Percentiles rank a stretch among this genome's conserved stretches.
Conservation (phyloP, 1,140 invertebrate species). For the Apis dorsata region DNA sequence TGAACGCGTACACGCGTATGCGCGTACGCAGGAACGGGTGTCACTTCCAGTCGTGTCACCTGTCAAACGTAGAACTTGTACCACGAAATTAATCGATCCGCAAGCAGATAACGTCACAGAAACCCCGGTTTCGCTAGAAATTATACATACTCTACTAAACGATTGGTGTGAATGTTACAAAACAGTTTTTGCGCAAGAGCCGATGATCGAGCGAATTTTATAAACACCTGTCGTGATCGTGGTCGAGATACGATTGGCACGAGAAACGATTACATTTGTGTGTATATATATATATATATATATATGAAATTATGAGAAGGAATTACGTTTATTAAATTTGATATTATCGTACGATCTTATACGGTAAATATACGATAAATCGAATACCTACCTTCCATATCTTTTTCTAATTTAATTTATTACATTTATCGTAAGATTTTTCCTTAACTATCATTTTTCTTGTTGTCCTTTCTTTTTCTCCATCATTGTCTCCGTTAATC, state of each 20-base stretch:
- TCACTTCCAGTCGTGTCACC: conserved; percentile 49
- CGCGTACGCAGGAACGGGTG: conserved; percentile 25
- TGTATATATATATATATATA: too few relatives aligned
- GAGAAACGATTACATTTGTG: neutral
- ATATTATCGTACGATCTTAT: neutral
- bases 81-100: conserved; percentile 43
- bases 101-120: conserved; percentile 31
- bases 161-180: neutral
- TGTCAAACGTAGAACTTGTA: conserved; percentile 37
- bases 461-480: too few relatives aligned
- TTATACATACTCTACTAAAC: neutral
- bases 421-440: too few relatives aligned
- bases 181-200: neutral
- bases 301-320: too few relatives aligned
- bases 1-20: conserved; percentile 12
- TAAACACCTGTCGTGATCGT: neutral
- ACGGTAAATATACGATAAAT: too few relatives aligned
- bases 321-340: neutral
- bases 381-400: too few relatives aligned
- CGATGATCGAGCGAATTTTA: neutral
- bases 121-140: conserved; percentile 16
- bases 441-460: too few relatives aligned
- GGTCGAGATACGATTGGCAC: neutral
- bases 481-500: too few relatives aligned
- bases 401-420: too few relatives aligned